Conservation (phyloP, 2,797 vertebrate species). For the Hyperoplus lanceolatus region DNA sequence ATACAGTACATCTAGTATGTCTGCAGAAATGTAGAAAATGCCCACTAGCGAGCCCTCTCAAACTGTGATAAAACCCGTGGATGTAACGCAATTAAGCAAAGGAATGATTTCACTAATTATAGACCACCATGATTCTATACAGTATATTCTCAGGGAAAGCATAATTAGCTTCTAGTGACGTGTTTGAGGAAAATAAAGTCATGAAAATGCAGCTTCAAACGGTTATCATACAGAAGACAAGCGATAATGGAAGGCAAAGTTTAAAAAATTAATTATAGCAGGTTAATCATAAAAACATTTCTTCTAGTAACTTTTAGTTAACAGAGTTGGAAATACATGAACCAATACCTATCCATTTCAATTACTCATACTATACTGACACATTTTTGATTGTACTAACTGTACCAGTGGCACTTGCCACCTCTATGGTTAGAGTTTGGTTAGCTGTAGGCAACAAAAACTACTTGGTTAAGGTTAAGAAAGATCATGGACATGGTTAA, state of each 20-base stretch:
- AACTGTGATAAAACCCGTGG: not conserved
- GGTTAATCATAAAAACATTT: not conserved
- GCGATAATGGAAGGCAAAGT: not conserved
- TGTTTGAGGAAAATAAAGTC: not conserved
- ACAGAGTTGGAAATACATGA: not conserved
- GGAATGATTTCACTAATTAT: constrained; percentile 52
- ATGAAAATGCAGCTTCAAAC: constrained; percentile 7
- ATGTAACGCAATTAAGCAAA: constrained; percentile 39
- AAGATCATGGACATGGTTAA: too few species aligned
- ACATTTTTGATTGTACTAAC: not conserved
- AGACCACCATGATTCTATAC: constrained; percentile 6
- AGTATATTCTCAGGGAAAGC: constrained; percentile 25
- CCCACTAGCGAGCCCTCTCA: constrained; percentile 14
- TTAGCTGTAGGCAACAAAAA: too few species aligned
- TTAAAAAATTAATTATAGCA: not conserved
- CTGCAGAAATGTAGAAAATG: constrained; percentile 7
- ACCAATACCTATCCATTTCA: not conserved
- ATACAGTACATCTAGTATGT: not conserved
- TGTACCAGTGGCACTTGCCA: too few species aligned
- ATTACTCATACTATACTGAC: not conserved
- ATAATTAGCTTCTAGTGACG: constrained; percentile 29
- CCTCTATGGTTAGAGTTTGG: too few species aligned
- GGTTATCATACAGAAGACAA: not conserved
- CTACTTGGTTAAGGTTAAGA: too few species aligned
- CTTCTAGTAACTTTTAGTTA: not conserved